Conservation (phyloP, 2,113 vertebrate genomes). For the Calyptomena viridis region DNA sequence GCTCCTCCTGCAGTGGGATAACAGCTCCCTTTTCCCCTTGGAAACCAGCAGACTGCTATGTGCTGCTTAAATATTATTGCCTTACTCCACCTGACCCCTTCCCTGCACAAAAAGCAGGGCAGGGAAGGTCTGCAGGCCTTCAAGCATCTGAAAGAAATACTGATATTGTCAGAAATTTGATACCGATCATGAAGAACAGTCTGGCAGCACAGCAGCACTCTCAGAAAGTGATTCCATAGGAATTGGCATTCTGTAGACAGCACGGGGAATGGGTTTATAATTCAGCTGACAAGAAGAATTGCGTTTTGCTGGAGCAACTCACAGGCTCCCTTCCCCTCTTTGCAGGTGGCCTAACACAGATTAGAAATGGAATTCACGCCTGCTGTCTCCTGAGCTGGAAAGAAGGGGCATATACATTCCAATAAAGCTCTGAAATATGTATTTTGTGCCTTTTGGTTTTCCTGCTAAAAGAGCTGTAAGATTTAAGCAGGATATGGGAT, state of each 20-base stretch:
- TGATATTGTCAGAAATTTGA: background rate
- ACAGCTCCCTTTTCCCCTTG: background rate
- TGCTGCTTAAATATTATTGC: background rate
- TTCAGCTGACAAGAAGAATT: slow-evolving; percentile 42
- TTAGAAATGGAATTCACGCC: slow-evolving; percentile 40
- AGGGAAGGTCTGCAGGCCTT: background rate
- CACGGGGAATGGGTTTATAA: slow-evolving; percentile 7
- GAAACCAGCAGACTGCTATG: background rate
- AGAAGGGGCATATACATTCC: background rate
- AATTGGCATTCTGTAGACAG: slow-evolving; percentile 17
- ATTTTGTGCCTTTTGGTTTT: background rate
- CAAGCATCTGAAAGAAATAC: background rate
- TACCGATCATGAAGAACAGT: background rate
- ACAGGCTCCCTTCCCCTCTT: slow-evolving; percentile 27
- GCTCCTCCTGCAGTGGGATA: rapidly evolving
- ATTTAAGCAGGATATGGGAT: slow-evolving; percentile 6
- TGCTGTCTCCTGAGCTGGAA: slow-evolving; percentile 28
- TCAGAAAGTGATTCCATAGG: background rate
- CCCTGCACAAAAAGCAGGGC: background rate
- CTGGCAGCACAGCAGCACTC: background rate
- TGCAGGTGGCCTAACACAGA: slow-evolving; percentile 56
- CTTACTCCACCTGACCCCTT: background rate
- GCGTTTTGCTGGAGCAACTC: slow-evolving; percentile 50
- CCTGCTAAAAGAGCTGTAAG: background rate
- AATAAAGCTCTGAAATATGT: slow-evolving; percentile 4